Evolutionary conservation across 2,113 vertebrate genomes (phyloP), one percentile per base, ranked within the genome.

Genomic region (Uropsilus gracilis): DNA sequence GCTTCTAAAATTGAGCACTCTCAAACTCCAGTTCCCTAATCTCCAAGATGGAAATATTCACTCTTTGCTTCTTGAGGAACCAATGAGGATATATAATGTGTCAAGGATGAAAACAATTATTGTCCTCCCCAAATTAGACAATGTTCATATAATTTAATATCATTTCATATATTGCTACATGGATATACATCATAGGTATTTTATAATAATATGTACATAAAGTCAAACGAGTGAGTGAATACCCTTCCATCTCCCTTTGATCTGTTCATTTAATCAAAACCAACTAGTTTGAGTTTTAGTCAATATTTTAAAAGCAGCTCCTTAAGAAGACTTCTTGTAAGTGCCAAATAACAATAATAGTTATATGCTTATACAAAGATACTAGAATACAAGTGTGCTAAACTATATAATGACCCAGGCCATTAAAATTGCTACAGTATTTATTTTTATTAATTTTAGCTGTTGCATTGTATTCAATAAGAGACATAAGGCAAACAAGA

Each of bases 381-480:
- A 82, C 91, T 96, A 84, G 57, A 92, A 82, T 89, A 72, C 46
- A 71, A 88, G 37, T 90, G 61, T 78, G 72, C 46, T 82, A 88
- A 95, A 97, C 83, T 94, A 92, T 78, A 48, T 61, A 88, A 77
- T 93, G 84, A 8, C 6, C 72, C 48, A 82, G 90, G 57, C 89
- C 30, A 80, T 86, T 89, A 80, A 94, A 95, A 72, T 83, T 69
- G 83, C 37, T n/a, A 32, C 2, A 30, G 76, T 94, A 34, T 92
- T 96, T 95, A 66, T 90, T 94, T 83, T 95, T 95, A 88, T 81
- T 95, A 94, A 86, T 73, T 95, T 37, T 37, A 91, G 30, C 55
- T 72, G 22, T 13, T 89, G 22, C 18, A 63, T 80, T 91, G 59
- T 93, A 87, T 83, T 93, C 26, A 76, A 55, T 76, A 91, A 89